Conservation (phyloP, 1,140 invertebrate species). For the Neuroterus valhalla region DNA sequence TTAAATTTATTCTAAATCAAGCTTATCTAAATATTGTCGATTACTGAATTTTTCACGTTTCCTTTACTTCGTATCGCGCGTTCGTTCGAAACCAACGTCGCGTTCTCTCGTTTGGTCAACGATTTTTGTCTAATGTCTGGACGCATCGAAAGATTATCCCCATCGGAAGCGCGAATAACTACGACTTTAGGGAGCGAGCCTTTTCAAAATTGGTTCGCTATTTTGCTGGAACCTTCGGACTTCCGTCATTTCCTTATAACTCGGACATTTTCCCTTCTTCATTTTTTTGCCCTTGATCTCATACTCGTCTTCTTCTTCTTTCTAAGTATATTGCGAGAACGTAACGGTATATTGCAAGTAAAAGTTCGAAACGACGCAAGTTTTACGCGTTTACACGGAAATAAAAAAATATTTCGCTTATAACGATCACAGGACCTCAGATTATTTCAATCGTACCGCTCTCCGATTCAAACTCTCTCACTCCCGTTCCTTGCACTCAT, state of each 20-base stretch:
- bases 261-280: slow-evolving; percentile 31
- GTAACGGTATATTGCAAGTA: slow-evolving; percentile 76
- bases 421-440: slow-evolving; percentile 77
- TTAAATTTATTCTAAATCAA: slow-evolving; percentile 24
- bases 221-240: slow-evolving; percentile 62
- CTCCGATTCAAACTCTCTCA: slow-evolving; percentile 57
- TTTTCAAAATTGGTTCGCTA: slow-evolving; percentile 51
- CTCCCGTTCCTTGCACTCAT: slow-evolving; percentile 36
- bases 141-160: slow-evolving; percentile 62
- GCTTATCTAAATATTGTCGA: slow-evolving; percentile 41
- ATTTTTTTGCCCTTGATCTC: slow-evolving; percentile 58
- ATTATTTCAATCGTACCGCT: slow-evolving; percentile 71
- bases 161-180: slow-evolving; percentile 68
- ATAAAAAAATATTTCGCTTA: slow-evolving; percentile 77
- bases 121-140: slow-evolving; percentile 45
- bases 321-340: slow-evolving; percentile 75
- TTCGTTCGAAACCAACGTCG: slow-evolving; percentile 55
- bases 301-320: slow-evolving; percentile 66
- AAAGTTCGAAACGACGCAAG: slow-evolving; percentile 75
- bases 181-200: slow-evolving; percentile 57
- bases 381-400: slow-evolving; percentile 74
- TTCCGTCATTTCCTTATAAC: slow-evolving; percentile 47
- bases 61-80: slow-evolving; percentile 25
- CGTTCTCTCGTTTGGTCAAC: slow-evolving; percentile 47
- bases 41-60: slow-evolving; percentile 31